A percentile compares a stretch with the other conserved stretches of the same genome.
Conservation (phyloP, 35 echinoderm and acorn worm genomes). For the Ophiothrix spiculata region DNA sequence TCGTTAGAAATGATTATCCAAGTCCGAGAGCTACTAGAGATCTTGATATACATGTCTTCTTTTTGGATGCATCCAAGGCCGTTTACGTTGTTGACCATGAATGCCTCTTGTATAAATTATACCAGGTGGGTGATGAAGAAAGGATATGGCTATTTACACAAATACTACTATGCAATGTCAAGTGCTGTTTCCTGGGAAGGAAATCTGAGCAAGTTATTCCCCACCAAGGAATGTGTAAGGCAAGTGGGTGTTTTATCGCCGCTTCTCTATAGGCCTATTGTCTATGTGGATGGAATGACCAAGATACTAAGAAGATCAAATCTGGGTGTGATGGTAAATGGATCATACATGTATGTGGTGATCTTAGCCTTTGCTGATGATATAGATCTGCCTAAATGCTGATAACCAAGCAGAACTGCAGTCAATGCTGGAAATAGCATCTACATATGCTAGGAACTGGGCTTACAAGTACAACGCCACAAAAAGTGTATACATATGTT, state of each 20-base stretch:
- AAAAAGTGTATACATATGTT: neutral
- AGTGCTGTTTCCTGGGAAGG: neutral
- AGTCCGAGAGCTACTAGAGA: neutral
- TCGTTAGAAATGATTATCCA: neutral
- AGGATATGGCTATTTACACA: neutral
- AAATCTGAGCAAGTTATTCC: neutral
- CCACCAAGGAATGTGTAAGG: neutral
- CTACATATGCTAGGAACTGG: neutral
- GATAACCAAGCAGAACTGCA: neutral
- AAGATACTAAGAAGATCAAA: neutral
- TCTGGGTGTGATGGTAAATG: neutral
- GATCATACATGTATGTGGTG: neutral
- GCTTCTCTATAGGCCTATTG: no score
- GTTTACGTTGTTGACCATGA: neutral
- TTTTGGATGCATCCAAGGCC: neutral
- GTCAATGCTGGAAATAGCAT: neutral
- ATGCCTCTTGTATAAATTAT: neutral
- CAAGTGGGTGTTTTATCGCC: neutral
- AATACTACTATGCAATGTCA: neutral
- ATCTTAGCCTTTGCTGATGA: neutral
- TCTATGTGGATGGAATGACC: no score
- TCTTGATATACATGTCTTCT: neutral
- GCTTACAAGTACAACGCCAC: neutral
- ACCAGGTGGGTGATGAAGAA: neutral
- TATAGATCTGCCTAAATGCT: neutral